phyloP scores from a whole-genome alignment of 2,888 invertebrate genomes.

The Thalpophila matura region DNA sequence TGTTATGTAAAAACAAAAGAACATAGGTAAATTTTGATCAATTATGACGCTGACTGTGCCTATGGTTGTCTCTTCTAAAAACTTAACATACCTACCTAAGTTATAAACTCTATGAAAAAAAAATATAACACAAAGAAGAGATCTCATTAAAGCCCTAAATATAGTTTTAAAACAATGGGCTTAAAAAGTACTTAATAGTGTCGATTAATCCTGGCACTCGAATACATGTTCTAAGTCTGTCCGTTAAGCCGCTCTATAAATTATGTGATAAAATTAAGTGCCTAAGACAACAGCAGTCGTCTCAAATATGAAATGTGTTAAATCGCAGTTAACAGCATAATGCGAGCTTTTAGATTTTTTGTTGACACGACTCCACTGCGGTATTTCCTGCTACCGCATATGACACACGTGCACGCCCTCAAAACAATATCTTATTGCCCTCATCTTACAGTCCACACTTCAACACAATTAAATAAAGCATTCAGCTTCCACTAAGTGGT shows the following conservation, averaged over 20 bases:
- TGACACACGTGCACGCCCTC: slow-evolving; percentile 51
- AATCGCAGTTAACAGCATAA: slow-evolving; percentile 88
- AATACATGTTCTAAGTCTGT: slow-evolving; percentile 62
- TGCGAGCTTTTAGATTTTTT: slow-evolving; percentile 87
- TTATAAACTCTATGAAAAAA: too few species aligned
- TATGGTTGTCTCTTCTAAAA: too few species aligned
- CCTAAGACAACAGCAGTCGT: slow-evolving; percentile 81
- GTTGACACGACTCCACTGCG: slow-evolving; percentile 84
- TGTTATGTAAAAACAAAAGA: too few species aligned
- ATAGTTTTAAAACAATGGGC: slow-evolving; percentile 45
- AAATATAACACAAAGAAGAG: background rate
- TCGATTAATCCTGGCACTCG: slow-evolving; percentile 58
- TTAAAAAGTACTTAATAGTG: slow-evolving; percentile 52
- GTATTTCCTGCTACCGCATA: slow-evolving; percentile 88
- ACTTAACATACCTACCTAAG: too few species aligned
- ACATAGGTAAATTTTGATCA: too few species aligned
- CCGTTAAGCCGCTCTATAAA: slow-evolving; percentile 64
- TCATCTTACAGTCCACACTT: slow-evolving; percentile 66
- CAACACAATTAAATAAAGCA: slow-evolving; percentile 56
- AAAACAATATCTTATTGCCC: slow-evolving; percentile 65
- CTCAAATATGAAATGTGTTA: slow-evolving; percentile 89
- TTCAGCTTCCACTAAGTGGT: slow-evolving; percentile 78
- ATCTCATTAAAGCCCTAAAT: slow-evolving; percentile 38
- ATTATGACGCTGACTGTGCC: too few species aligned
- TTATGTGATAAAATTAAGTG: slow-evolving; percentile 84